A percentile compares a stretch with the other conserved stretches of the same genome.
These are phyloP conservation scores for Molossus molossus DNA, from an alignment of 2,797 vertebrate species.

Conservation along the genomic window DNA sequence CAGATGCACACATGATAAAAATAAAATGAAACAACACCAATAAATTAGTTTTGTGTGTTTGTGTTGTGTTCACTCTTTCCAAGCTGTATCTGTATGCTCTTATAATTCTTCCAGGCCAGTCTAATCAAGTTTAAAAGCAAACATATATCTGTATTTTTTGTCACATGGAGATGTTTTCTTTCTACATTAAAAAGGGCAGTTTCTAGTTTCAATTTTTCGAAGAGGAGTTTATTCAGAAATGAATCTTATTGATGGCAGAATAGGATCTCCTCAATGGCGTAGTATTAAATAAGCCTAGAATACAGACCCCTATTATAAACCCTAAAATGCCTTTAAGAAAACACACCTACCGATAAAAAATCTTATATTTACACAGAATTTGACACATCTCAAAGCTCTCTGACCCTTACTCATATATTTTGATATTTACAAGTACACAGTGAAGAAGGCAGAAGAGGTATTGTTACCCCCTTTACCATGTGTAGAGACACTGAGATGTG, in stretches of 20 bases:
- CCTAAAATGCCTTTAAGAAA: constrained; percentile 27
- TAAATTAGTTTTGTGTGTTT: too few species aligned
- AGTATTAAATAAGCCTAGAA: not conserved
- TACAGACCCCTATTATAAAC: not conserved
- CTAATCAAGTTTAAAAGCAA: too few species aligned
- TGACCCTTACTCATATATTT: not conserved
- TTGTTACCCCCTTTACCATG: not conserved
- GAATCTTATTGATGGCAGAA: not conserved
- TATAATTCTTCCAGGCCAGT: too few species aligned
- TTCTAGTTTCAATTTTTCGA: not conserved
- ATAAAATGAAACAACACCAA: too few species aligned
- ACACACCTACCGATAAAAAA: not conserved
- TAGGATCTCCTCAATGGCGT: not conserved
- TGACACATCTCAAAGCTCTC: not conserved
- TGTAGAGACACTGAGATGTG: not conserved
- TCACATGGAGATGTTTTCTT: too few species aligned
- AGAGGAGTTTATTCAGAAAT: constrained; percentile 1
- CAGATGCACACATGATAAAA: too few species aligned
- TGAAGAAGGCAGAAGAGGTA: fast-evolving
- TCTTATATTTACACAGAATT: not conserved
- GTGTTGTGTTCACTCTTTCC: too few species aligned
- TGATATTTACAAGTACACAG: not conserved
- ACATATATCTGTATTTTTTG: too few species aligned
- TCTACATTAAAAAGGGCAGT: too few species aligned
- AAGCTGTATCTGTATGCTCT: too few species aligned